Evolutionary conservation across 2,888 invertebrate genomes (phyloP).

Genomic region (Neoitamus cyanurus): DNA sequence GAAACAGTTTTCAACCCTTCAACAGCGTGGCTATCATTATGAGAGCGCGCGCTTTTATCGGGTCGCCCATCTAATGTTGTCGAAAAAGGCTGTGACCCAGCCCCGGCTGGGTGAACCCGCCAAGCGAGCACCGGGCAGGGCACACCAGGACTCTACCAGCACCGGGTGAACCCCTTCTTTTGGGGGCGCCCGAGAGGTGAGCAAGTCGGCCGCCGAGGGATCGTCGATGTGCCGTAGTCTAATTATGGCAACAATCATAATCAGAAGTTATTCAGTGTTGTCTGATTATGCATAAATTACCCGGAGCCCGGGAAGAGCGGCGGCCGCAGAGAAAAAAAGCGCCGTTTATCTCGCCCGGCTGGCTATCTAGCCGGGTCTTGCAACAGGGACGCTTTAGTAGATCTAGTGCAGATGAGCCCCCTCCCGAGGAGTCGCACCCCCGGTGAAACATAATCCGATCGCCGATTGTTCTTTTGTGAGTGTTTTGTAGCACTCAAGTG

Average conservation of each 20-base stretch:
- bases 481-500: slow-evolving; percentile 30
- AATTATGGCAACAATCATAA: slow-evolving; percentile 52
- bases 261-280: slow-evolving; percentile 48
- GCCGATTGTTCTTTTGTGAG: slow-evolving; percentile 50
- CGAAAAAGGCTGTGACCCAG: slow-evolving; percentile 41
- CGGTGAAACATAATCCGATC: slow-evolving; percentile 52
- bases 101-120: background rate
- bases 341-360: slow-evolving; percentile 45
- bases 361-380: background rate
- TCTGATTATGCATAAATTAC: slow-evolving; percentile 53
- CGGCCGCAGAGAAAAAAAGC: slow-evolving; percentile 34
- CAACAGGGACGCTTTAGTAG: background rate
- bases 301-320: slow-evolving; percentile 5
- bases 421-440: slow-evolving; percentile 37
- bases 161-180: background rate
- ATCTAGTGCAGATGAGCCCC: slow-evolving; percentile 8
- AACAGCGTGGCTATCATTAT: slow-evolving; percentile 50
- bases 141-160: background rate
- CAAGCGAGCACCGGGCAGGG: background rate
- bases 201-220: slow-evolving; percentile 32
- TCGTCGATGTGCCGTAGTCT: slow-evolving; percentile 38
- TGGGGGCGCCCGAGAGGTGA: slow-evolving; percentile 13
- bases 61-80: slow-evolving; percentile 49
- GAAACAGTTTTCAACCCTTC: slow-evolving; percentile 51
- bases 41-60: slow-evolving; percentile 48